Evolutionary conservation across 2,888 invertebrate species (phyloP), one percentile per base, ranked within the genome.

Genomic region (Polydrusus tereticollis): DNA sequence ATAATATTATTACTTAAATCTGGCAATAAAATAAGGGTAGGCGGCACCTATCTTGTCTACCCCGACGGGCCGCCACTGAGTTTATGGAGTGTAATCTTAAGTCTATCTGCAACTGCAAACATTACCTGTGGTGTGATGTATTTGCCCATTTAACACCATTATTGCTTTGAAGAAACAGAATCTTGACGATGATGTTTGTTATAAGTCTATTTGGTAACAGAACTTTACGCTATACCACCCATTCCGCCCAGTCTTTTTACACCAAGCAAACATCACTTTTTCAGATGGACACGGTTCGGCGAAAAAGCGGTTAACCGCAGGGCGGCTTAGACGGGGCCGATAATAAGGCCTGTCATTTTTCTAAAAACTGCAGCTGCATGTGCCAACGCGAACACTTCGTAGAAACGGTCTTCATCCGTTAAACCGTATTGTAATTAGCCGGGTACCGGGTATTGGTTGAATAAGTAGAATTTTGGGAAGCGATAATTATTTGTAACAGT

Each of bases 341-440:
- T 26, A 21, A 60, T 16, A 1, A n/a, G 14, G 20, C 41, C 12
- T 41, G 43, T 60, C 59, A 60, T 60, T 21, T 60, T 60, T 60
- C 59, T 60, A 18, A 38, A 60, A 60, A 60, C 23, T 41, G 21
- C 59, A 60, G 59, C 59, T 60, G 59, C 59, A 41, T 58, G 59
- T 23, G 43, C 59, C 59, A 60, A 60, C 59, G 21, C 41, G 58
- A 21, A 45, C 10, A 10, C 1, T 45, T 45, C 45, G 6, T n/a
- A 45, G 45, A 45, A 45, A 45, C 12, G 21, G 45, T 20, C 21
- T 45, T 45, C 20, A 45, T 7, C 20, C 45, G 45, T 45, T 10
- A 45, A 20, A 45, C 45, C 45, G 20, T 45, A 45, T 45, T 45
- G 45, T 20, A 45, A 45, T 45, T 45, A 18, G 20, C 20, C 45